These are phyloP conservation scores for Propsilocerus akamusi DNA, from an alignment of 1,140 invertebrate genomes.

Conservation along the genomic window DNA sequence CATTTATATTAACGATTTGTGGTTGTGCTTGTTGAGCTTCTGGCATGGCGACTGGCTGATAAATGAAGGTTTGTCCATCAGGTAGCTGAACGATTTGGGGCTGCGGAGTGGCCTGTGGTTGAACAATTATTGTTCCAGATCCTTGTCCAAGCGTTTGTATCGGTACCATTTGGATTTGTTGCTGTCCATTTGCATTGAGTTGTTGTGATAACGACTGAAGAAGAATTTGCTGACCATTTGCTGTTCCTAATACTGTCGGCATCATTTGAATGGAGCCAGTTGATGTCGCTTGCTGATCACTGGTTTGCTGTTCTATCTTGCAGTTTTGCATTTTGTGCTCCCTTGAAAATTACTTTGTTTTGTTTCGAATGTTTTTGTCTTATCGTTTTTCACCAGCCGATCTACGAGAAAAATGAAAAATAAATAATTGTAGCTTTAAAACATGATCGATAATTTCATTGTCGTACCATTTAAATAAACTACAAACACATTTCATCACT, in stretches of 20 bases:
- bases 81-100: conserved; percentile 75
- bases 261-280: conserved; percentile 17
- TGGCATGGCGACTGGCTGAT: conserved; percentile 55
- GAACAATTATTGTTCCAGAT: conserved; percentile 27
- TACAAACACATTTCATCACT: too few relatives aligned
- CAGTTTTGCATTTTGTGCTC: background rate
- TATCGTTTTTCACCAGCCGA: background rate
- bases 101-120: conserved; percentile 32
- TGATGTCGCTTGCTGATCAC: background rate
- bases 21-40: conserved; percentile 33
- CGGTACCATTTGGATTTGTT: conserved; percentile 44
- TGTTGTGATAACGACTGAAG: conserved; percentile 24
- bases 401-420: too few relatives aligned
- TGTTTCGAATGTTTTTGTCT: background rate
- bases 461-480: too few relatives aligned
- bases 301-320: background rate
- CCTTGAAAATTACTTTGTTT: background rate
- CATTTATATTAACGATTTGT: conserved; percentile 55
- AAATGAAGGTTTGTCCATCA: conserved; percentile 86
- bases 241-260: conserved; percentile 24
- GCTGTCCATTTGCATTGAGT: conserved; percentile 29
- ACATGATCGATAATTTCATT: too few relatives aligned
- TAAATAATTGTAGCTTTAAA: too few relatives aligned
- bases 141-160: conserved; percentile 32
- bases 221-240: conserved; percentile 26